phyloP scores from a whole-genome alignment of 2,888 invertebrate genomes.

The Drosophila flavopinicola region DNA sequence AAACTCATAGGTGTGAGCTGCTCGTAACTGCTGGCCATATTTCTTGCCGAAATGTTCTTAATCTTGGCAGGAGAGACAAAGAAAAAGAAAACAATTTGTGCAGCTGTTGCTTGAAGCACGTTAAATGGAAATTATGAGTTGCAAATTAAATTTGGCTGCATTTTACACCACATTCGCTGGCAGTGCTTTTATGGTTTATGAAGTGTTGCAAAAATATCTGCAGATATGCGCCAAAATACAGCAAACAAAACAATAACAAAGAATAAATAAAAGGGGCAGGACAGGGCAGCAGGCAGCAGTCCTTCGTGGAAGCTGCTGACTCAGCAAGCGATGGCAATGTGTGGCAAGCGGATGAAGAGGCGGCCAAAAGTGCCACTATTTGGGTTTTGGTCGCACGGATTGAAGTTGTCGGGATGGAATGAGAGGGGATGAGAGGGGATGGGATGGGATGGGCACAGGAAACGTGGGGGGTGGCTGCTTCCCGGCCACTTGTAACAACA shows the following conservation, averaged over 20 bases:
- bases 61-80: background rate
- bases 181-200: conserved; percentile 72
- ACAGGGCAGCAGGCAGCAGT: conserved; percentile 21
- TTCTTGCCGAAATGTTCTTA: background rate
- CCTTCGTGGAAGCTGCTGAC: conserved; percentile 47
- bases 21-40: no score
- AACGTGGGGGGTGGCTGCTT: background rate
- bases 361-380: conserved; percentile 61
- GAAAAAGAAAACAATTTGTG: conserved; percentile 32
- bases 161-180: conserved; percentile 58
- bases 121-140: conserved; percentile 65
- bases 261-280: conserved; percentile 12
- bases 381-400: conserved; percentile 53
- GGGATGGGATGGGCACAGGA: no score
- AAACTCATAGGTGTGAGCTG: no score
- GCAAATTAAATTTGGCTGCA: conserved; percentile 74
- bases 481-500: conserved; percentile 73
- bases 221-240: conserved; percentile 61
- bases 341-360: conserved; percentile 54
- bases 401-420: conserved; percentile 17
- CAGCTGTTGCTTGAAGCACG: conserved; percentile 46
- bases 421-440: background rate
- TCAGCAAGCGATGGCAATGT: conserved; percentile 57
- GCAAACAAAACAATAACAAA: conserved; percentile 39
- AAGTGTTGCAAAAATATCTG: conserved; percentile 73